Percentiles rank a stretch among this genome's conserved stretches.
Conservation (phyloP, 2,888 invertebrate species). For the Heteromurus nitidus region DNA sequence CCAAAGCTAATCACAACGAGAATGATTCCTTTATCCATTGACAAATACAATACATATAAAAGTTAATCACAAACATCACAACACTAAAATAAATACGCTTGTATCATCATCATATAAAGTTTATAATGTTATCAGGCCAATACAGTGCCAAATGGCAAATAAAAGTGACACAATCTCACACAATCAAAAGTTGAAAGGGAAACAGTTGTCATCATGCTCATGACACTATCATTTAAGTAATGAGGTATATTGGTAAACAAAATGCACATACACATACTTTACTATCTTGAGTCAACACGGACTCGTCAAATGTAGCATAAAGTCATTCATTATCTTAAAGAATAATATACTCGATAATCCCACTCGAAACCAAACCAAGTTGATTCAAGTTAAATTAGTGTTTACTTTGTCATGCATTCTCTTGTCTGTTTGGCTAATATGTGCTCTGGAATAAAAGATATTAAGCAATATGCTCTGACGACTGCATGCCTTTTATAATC, state of each 20-base stretch:
- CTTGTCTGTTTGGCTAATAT: background rate
- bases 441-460: too few species aligned
- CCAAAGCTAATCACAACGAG: too few species aligned
- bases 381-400: background rate
- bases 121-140: background rate
- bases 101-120: too few species aligned
- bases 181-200: background rate
- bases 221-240: background rate
- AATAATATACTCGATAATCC: conserved; percentile 33
- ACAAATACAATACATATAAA: conserved; percentile 11
- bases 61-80: background rate
- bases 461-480: too few species aligned
- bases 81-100: background rate
- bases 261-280: conserved; percentile 25
- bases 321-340: conserved; percentile 17
- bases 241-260: conserved; percentile 54
- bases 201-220: background rate
- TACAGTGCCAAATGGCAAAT: conserved; percentile 12
- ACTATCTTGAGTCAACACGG: conserved; percentile 34
- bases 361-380: conserved; percentile 32
- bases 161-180: conserved; percentile 13
- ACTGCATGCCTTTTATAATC: too few species aligned
- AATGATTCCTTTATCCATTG: conserved; percentile 6
- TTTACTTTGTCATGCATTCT: conserved; percentile 1
- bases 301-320: too few species aligned